Evolutionary conservation across 2,888 invertebrate genomes (phyloP).

Genomic region (Callinectes sapidus): DNA sequence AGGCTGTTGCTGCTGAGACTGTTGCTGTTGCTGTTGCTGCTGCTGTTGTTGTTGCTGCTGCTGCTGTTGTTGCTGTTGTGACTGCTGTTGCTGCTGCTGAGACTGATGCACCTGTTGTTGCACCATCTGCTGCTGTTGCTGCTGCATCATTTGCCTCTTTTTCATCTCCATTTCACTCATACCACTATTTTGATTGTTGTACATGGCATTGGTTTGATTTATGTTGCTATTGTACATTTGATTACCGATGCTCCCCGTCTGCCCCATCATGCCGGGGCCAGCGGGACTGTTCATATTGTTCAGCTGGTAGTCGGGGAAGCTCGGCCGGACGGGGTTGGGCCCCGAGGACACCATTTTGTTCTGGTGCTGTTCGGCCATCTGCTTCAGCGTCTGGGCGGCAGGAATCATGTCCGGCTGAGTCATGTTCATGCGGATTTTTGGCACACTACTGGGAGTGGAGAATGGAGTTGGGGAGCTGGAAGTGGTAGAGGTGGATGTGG

Average conservation of each 20-base stretch:
- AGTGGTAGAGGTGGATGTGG: slow-evolving; percentile 63
- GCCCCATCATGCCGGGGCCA: slow-evolving; percentile 62
- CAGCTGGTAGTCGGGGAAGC: slow-evolving; percentile 60
- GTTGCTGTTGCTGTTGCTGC: slow-evolving; percentile 62
- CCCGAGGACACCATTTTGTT: slow-evolving; percentile 79
- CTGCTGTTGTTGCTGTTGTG: too few species aligned
- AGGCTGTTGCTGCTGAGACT: slow-evolving; percentile 64
- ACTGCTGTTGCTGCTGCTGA: slow-evolving; percentile 63
- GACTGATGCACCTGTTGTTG: slow-evolving; percentile 69
- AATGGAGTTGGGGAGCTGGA: slow-evolving; percentile 67
- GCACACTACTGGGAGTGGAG: slow-evolving; percentile 66
- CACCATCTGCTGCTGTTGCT: slow-evolving; percentile 49
- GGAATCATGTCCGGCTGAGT: slow-evolving; percentile 84
- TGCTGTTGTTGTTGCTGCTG: slow-evolving; percentile 67
- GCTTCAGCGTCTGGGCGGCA: slow-evolving; percentile 95
- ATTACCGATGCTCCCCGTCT: slow-evolving; percentile 61
- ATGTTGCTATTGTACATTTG: slow-evolving; percentile 71
- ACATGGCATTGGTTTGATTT: slow-evolving; percentile 69
- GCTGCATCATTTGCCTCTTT: slow-evolving; percentile 59
- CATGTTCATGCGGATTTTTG: slow-evolving; percentile 70
- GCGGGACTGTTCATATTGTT: slow-evolving; percentile 65
- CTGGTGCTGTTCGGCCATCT: slow-evolving; percentile 98
- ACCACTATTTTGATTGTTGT: slow-evolving; percentile 70
- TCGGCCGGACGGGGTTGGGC: slow-evolving; percentile 58
- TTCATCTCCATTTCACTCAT: slow-evolving; percentile 67